Base-by-base conservation (phyloP, 2,113 vertebrate species). In the Perca schrenkii region DNA sequence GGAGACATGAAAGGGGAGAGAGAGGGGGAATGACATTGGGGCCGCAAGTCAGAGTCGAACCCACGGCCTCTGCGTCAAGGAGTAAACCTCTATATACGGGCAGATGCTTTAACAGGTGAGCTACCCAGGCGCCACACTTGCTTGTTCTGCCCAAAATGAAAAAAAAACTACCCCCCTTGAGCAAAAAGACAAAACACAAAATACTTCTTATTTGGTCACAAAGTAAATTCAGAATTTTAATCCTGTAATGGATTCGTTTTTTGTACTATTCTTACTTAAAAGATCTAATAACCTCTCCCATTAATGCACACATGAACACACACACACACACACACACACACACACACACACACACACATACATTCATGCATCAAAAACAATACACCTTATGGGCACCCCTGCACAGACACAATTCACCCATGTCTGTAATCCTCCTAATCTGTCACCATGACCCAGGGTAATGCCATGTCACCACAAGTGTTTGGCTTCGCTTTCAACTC, bases 371-470 rank as follows among this genome's bases (percentile, higher is more conserved):
- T 82, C 46, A n/a, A 64, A 73, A 77, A 79, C 65, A 53, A 68
- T 22, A 14, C 53, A 83, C 50, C 68, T 82, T 53, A 63, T 80
- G 70, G 76, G 52, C 74, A 73, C 72, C 62, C 77, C 70, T 69
- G 63, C 76, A 72, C 70, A 62, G 62, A 71, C 73, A 72, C 70
- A 72, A 34, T 56, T 82, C 82, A 79, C 66, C 83, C 83, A 53
- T 60, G 67, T 84, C 78, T 89, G 89, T 89, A 85, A 90, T 86
- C 87, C 82, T 76, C 75, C 82, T 91, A 90, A 91, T 89, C 79
- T 91, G 88, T 87, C 91, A 74, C 81, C 72, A 82, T 82, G 73
- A 89, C 79, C 86, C 86, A 81, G 77, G 86, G 83, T 89, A 79
- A 85, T 79, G 70, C 83, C 68, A 83, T 81, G 84, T 91, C 86